phyloP scores from a whole-genome alignment of 2,113 vertebrate genomes.

The Maylandia zebra region DNA sequence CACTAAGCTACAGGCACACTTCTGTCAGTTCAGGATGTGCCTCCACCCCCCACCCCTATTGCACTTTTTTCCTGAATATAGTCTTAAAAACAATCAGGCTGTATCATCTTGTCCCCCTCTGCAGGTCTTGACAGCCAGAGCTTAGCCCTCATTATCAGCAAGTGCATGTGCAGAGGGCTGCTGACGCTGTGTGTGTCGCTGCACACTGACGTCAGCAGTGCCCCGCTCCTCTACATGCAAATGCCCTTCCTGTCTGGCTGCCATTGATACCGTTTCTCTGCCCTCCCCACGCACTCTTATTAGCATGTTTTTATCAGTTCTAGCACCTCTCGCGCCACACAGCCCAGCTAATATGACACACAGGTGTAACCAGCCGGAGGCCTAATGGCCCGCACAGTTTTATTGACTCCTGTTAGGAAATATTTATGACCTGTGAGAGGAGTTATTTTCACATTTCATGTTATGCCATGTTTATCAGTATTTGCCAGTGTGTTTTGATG shows the following conservation, averaged over 20 bases:
- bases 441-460: not conserved
- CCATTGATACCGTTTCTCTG: slow-evolving; percentile 47
- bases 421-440: slow-evolving; percentile 31
- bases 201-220: slow-evolving; percentile 58
- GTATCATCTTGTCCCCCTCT: slow-evolving; percentile 2
- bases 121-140: slow-evolving; percentile 28
- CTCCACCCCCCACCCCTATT: not conserved
- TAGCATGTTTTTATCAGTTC: slow-evolving; percentile 64
- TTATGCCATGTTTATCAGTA: not conserved
- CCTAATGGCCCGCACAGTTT: slow-evolving; percentile 37
- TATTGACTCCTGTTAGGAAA: slow-evolving; percentile 45
- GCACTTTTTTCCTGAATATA: not conserved
- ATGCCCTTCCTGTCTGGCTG: slow-evolving; percentile 28
- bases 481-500: not conserved
- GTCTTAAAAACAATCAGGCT: not conserved
- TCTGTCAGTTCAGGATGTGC: not conserved
- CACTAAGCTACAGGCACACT: not conserved
- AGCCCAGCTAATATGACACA: slow-evolving; percentile 58
- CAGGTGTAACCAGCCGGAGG: slow-evolving; percentile 50
- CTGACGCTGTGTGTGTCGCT: slow-evolving; percentile 57
- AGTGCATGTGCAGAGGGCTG: slow-evolving; percentile 35
- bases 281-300: slow-evolving; percentile 39
- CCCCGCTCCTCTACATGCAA: slow-evolving; percentile 49
- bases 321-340: slow-evolving; percentile 53
- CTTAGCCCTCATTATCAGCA: slow-evolving; percentile 41